A percentile compares a stretch with the other conserved stretches of the same genome.
Evolutionary conservation across 1,140 invertebrate species (phyloP).

Genomic region (Campoletis sonorensis): DNA sequence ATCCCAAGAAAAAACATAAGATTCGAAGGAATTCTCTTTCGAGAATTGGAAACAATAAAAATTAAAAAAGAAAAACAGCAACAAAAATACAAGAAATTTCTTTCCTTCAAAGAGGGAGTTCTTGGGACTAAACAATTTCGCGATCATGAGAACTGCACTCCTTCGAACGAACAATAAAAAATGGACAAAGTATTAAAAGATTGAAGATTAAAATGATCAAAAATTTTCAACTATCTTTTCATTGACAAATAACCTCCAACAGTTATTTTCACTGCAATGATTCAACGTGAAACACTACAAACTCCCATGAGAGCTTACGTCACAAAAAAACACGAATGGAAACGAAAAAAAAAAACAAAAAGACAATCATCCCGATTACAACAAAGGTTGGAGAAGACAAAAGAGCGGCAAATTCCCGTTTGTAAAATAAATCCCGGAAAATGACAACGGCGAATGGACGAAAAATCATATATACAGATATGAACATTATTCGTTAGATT

Average conservation of each 20-base stretch:
- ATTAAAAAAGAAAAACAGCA: not conserved
- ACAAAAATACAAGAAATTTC: too few species aligned
- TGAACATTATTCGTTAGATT: not conserved
- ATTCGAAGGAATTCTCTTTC: not conserved
- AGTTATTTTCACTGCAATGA: too few species aligned
- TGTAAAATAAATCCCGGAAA: not conserved
- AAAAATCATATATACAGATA: not conserved
- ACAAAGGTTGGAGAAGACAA: conserved; percentile 6
- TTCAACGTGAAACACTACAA: too few species aligned
- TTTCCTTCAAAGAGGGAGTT: too few species aligned
- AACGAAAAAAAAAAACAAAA: conserved; percentile 9
- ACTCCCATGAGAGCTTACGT: not conserved
- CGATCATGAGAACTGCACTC: too few species aligned
- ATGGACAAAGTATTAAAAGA: too few species aligned
- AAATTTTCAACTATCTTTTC: too few species aligned
- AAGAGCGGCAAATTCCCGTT: not conserved
- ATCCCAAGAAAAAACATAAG: not conserved
- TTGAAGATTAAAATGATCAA: too few species aligned
- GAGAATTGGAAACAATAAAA: not conserved
- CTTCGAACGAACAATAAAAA: too few species aligned
- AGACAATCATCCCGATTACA: not conserved
- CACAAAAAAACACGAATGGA: not conserved
- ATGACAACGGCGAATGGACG: not conserved
- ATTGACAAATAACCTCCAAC: too few species aligned
- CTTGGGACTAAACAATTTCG: too few species aligned